Percentiles rank a stretch among this genome's conserved stretches.
These are phyloP conservation scores for Elmis aenea DNA, from an alignment of 2,888 invertebrate genomes.

Conservation along the genomic window DNA sequence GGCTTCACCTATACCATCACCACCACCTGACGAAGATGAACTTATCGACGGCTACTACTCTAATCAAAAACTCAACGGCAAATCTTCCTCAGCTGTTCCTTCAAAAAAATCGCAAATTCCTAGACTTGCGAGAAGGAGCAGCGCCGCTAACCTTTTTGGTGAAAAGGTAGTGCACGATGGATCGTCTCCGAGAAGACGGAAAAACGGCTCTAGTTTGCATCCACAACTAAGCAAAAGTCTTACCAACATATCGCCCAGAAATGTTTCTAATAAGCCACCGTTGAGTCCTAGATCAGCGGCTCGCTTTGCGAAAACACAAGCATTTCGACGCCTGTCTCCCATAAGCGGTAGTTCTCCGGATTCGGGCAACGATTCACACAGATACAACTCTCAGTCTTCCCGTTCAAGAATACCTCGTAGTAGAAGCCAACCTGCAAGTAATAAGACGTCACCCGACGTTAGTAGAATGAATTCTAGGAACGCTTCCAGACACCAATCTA, in stretches of 20 bases:
- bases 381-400: conserved; percentile 42
- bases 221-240: conserved; percentile 35
- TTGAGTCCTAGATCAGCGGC: conserved; percentile 13
- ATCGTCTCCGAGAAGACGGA: conserved; percentile 22
- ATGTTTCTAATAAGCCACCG: conserved; percentile 11
- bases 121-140: conserved; percentile 18
- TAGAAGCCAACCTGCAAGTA: conserved; percentile 27
- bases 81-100: background rate
- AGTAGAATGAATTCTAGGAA: conserved; percentile 32
- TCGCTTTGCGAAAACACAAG: conserved; percentile 25
- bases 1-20: conserved; percentile 40
- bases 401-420: conserved; percentile 36
- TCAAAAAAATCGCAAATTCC: conserved; percentile 21
- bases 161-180: conserved; percentile 31
- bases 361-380: conserved; percentile 44
- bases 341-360: conserved; percentile 38
- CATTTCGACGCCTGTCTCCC: conserved; percentile 29
- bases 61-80: conserved; percentile 1
- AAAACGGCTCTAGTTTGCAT: conserved; percentile 23
- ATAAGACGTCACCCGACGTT: conserved; percentile 26
- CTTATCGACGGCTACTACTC: background rate
- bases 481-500: conserved; percentile 19
- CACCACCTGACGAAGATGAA: conserved; percentile 12
- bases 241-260: conserved; percentile 33
- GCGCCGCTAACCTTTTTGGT: conserved; percentile 29